Evolutionary conservation across 2,797 vertebrate species (phyloP), one percentile per base, ranked within the genome.

Genomic region (Paramormyrops hopkinsi): DNA sequence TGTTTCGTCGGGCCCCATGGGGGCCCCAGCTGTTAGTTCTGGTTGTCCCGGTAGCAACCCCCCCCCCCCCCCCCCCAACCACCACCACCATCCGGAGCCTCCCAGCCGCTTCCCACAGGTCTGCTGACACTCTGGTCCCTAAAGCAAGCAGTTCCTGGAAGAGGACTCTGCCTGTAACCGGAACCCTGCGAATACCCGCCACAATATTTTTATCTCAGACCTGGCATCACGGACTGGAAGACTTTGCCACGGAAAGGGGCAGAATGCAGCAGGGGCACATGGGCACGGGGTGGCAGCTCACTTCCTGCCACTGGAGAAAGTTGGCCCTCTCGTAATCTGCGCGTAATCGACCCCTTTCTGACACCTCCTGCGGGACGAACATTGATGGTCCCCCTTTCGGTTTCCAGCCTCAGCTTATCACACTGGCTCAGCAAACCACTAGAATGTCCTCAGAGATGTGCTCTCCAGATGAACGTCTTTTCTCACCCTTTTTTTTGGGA

Each of bases 151-250:
- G 37, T 89, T 89, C 88, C 69, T 88, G 90, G 89, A 90, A 91
- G 37, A 69, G 7, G 44, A 12, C 62, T 86, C 54, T 62, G 62
- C 86, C 48, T 86, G 92, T 90, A 92, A 92, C 89, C 87, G 53
- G 88, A 92, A 83, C 90, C 92, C 69, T 11, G 65, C 79, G 59
- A 92, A 92, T 92, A 88, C 92, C 90, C 85, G 59, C 86, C 88
- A 84, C 90, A 86, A 89, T 92, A 92, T 92, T 92, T 92, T 91
- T 92, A 92, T 91, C 92, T 86, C n/a, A 73, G 90, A 83, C 88
- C 90, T 65, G 83, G 48, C 84, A 54, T 86, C 50, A 12, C 44
- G n/a, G n/a, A 50, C 83, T 51, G 48, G 82, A 56, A 89, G 91
- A 89, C 91, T 91, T 90, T 92, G 92, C 90, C 91, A 90, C 83